Conservation (phyloP, 1,140 invertebrate genomes). For the Drosophila nikananu region DNA sequence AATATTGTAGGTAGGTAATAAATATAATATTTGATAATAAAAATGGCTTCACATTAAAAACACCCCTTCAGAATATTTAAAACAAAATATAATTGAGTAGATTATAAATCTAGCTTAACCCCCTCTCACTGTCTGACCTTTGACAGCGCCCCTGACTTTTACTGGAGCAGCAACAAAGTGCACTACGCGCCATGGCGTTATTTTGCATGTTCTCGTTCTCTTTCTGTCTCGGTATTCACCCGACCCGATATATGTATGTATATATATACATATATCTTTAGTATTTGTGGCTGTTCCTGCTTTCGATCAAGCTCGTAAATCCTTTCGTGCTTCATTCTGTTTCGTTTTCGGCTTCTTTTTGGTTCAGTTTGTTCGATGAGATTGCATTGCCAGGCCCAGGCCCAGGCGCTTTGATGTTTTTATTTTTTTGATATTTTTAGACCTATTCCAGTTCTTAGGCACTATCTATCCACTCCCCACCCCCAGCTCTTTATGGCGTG, state of each 20-base stretch:
- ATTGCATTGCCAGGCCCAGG: slow-evolving; percentile 29
- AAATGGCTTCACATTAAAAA: neutral
- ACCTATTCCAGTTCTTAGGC: slow-evolving; percentile 28
- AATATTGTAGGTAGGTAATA: too few relatives aligned
- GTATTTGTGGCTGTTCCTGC: slow-evolving; percentile 58
- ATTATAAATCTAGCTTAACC: neutral
- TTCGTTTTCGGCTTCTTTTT: slow-evolving; percentile 36
- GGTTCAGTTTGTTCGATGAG: slow-evolving; percentile 21
- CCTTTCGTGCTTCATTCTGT: slow-evolving; percentile 71
- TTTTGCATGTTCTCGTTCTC: slow-evolving; percentile 45
- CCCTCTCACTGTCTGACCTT: slow-evolving; percentile 21
- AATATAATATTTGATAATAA: neutral
- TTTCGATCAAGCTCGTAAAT: slow-evolving; percentile 82
- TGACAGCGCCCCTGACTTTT: slow-evolving; percentile 26
- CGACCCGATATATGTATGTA: neutral
- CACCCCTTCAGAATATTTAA: neutral
- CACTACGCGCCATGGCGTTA: slow-evolving; percentile 34
- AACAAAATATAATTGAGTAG: neutral
- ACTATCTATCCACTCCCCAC: neutral
- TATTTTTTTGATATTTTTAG: slow-evolving; percentile 58
- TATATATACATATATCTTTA: slow-evolving; percentile 10
- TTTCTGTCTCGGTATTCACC: slow-evolving; percentile 27
- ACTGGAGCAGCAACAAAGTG: slow-evolving; percentile 33
- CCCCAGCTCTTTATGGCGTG: slow-evolving; percentile 17
- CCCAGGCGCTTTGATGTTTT: slow-evolving; percentile 68